phyloP scores from a whole-genome alignment of 2,113 vertebrate genomes.

The Ahaetulla prasina region DNA sequence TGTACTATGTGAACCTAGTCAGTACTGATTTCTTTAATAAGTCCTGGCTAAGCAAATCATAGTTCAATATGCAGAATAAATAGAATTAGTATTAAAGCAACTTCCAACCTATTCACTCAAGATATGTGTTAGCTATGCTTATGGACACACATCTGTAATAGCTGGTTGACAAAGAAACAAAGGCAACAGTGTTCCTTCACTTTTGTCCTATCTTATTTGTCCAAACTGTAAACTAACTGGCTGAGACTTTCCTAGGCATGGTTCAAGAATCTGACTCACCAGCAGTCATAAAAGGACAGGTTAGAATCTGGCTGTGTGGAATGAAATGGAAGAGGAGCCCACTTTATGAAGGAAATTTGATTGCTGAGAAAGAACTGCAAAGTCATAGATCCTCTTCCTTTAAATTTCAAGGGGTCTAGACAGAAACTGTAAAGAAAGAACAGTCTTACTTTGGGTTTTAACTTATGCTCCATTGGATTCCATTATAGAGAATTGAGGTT shows the following conservation, averaged over 20 bases:
- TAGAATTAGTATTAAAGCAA: neutral
- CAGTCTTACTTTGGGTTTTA: neutral
- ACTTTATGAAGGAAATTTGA: neutral
- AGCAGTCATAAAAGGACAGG: neutral
- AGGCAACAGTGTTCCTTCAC: neutral
- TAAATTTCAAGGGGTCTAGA: neutral
- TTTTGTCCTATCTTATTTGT: neutral
- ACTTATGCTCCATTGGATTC: neutral
- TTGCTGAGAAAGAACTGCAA: neutral
- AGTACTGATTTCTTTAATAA: neutral
- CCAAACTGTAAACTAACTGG: neutral
- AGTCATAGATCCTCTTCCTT: neutral
- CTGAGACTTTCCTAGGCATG: neutral
- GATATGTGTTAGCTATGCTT: neutral
- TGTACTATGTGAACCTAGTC: neutral
- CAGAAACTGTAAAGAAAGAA: neutral
- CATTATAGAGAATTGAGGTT: neutral
- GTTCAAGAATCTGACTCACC: neutral
- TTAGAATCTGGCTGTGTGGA: neutral
- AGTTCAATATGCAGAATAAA: neutral
- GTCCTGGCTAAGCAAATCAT: neutral
- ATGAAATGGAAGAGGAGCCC: neutral
- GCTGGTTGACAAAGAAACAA: neutral
- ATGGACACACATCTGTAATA: neutral
- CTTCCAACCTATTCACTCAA: neutral